These are phyloP conservation scores for Eulemur rufifrons DNA, from an alignment of 2,113 vertebrate species.

Conservation along the genomic window DNA sequence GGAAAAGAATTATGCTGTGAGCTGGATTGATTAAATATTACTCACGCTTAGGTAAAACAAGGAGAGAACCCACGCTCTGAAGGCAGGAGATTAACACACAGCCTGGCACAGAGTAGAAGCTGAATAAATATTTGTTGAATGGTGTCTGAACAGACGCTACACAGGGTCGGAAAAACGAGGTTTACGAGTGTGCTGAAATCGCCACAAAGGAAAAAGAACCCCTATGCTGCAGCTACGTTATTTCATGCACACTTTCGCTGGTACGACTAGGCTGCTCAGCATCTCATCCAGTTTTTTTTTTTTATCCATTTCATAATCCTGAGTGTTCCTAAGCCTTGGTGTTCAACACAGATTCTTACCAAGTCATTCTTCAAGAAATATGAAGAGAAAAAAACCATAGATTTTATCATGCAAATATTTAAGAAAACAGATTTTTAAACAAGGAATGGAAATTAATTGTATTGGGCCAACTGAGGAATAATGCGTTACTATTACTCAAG, in stretches of 20 bases:
- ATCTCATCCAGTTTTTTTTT: neutral
- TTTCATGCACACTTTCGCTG: neutral
- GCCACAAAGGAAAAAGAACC: neutral
- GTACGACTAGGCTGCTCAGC: neutral
- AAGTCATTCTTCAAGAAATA: neutral
- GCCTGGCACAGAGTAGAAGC: accelerated
- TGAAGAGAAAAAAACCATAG: neutral
- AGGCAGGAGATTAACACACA: neutral
- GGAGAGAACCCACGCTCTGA: neutral
- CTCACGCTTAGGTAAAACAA: neutral
- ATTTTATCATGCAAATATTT: neutral
- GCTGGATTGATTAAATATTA: neutral
- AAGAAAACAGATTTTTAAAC: neutral
- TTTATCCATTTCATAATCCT: neutral
- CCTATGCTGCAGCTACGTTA: neutral
- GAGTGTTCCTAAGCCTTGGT: neutral
- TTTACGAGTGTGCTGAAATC: accelerated
- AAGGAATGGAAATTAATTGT: neutral
- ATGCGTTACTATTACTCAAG: neutral
- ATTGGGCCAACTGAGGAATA: neutral
- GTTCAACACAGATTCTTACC: neutral
- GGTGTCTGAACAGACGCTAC: no score
- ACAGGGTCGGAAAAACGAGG: accelerated
- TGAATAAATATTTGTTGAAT: neutral
- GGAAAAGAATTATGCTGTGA: neutral